Base-by-base conservation (phyloP, 2,113 vertebrate genomes). In the Colaptes auratus region DNA sequence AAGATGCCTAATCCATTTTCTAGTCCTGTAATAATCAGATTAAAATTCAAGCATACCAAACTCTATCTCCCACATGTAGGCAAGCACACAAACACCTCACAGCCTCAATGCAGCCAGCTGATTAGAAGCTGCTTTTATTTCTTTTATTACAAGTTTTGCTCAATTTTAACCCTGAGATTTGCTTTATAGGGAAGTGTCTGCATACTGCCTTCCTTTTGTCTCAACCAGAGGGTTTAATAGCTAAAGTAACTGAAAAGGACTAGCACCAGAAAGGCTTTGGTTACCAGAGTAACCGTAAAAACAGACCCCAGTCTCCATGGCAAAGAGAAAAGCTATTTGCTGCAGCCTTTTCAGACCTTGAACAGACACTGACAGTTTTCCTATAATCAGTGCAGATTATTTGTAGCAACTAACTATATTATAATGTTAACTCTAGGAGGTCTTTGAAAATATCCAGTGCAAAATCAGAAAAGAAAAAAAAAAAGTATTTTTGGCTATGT, bases 251-350 rank as follows among this genome's bases (percentile, higher is more conserved):
- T 98, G 98, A 99, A 98, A 98, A 98, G 98, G 98, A 96, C 98
- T 97, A 97, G 96, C 98, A 97, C 95, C 97, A 97, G 98, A 98
- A 98, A 98, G 98, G 97, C 98, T 98, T 97, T 86, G 97, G 99
- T 99, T 99, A 98, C 99, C 99, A 98, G 98, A 99, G 99, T 99
- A 99, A 99, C 99, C 95, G 97, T 97, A 98, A 98, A 98, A 98
- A 98, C 98, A 98, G 98, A 98, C 97, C 98, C 97, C 97, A 98
- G 98, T 99, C 98, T 98, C 98, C 98, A 99, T 99, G 98, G 98
- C 98, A 98, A 98, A 99, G 97, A 98, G 98, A 98, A 98, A 98
- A 98, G 98, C 98, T 98, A 98, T 98, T 99, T 98, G 98, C 98
- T 97, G 97, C 98, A 98, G 98, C 98, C 98, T 98, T 99, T 99